Base-by-base conservation (phyloP, 2,113 vertebrate species). In the Piprites chloris region DNA sequence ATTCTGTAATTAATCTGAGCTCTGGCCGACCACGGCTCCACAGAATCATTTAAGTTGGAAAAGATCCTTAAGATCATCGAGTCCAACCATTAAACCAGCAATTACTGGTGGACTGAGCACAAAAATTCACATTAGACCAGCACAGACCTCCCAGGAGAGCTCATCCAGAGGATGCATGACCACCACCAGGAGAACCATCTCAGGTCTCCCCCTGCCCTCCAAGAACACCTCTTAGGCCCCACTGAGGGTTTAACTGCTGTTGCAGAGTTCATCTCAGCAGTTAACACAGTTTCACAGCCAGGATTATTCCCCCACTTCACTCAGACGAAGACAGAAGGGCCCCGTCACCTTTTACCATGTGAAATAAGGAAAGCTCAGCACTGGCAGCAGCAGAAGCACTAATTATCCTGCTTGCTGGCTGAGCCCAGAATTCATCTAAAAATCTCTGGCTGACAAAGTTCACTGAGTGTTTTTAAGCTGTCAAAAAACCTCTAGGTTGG, bases 11-110 rank as follows among this genome's bases (percentile, higher is more conserved):
- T 85, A 65, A 49, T 12, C 28, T 7, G 32, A 89, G 14, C 32
- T 84, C 55, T 0, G 0, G 33, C 15, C 0, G 0, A 42, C 30
- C 73, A 59, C 1, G 0, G 44, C 67, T 46, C 42, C 30, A 14
- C 5, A 4, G 46, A 21, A 16, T 5, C 37, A 30, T 16, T 67
- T 3, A 9, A 47, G 71, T 1, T 19, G 9, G 62, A 22, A 22
- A 68, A 61, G 18, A 33, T 15, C 61, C 76, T 59, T 18, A 19
- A 69, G 39, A n/a, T 53, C 46, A 30, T 24, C 0, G 0, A 67
- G 4, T 7, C 37, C 77, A 11, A n/a, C 37, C 59, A 39, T 3
- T 5, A 39, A 44, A 75, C 15, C 46, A 4, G 53, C 46, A 82
- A 53, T 27, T 39, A 27, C 17, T 9, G 26, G 13, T 20, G 59